Evolutionary conservation across 2,888 invertebrate genomes (phyloP), one percentile per base, ranked within the genome.

Genomic region (Ichneumon xanthorius): DNA sequence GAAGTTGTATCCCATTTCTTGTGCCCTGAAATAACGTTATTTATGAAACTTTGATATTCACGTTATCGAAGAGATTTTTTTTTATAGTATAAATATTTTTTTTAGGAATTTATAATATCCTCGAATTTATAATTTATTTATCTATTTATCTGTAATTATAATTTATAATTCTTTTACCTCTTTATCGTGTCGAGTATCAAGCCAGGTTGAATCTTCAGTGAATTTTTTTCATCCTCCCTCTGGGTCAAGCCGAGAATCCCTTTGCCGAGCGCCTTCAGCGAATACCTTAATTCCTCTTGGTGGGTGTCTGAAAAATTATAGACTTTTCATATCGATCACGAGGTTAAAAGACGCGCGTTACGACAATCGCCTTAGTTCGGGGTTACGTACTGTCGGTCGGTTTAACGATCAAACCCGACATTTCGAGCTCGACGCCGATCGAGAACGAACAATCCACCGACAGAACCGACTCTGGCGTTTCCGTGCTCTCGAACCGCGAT

Each of bases 171-270:
- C 9, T 58, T 22, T 82, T 4, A 77, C 95, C 95, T 94, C 90
- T 95, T 94, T 71, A 95, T 94, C 37, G 97, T 97, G 89, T 96
- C 96, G 88, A 96, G 95, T 2, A 97, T 96, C 94, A 96, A 95
- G 89, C 96, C 95, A 58, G 96, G 95, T 91, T 95, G 95, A 91
- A 96, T 95, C 33, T 95, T 94, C 78, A 96, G 92, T 91, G 95
- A 95, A 91, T 94, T 95, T 94, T 94, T 94, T 93, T 94, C 95
- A 33, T 68, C 83, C 22, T 87, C 87, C 95, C 95, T 95, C 93
- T 94, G 95, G 80, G 95, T 94, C 53, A 97, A 93, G 88, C 97
- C 95, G 94, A 96, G 93, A 91, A 97, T 95, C 72, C 96, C 96
- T 93, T 96, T 96, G 22, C 96, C 96, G 22, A 96, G 94, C 11